Base-by-base conservation (phyloP, 2,888 invertebrate species). In the Oxycera nigricornis region DNA sequence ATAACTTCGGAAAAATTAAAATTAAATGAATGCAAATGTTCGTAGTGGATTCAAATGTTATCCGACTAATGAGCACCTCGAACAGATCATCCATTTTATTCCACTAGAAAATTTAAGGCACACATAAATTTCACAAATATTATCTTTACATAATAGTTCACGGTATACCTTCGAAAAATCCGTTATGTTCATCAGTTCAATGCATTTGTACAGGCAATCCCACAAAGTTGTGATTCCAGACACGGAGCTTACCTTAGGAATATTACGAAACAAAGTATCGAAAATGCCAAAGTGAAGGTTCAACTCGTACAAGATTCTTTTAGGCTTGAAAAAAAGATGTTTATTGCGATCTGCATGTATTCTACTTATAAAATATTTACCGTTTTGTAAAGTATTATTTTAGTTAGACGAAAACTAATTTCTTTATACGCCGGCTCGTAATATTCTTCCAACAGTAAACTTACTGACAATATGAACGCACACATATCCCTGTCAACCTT, bases 231-330 rank as follows among this genome's bases (percentile, higher is more conserved):
- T 59, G 1, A 80, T 81, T 11, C 78, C 78, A 1, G 77, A 75
- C 1, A 79, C 77, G 1, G 80, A 77, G 0, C 82, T 81, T 77
- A 81, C 77, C 26, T 78, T 80, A 55, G 80, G 79, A 14, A 82
- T 77, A 76, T 82, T 81, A 30, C 80, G 80, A 0, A 81, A 79
- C 1, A 82, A 79, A 73, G 81, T 79, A 59, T 84, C 82, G 65
- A 81, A 84, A 11, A 84, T 81, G 0, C 84, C 84, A 7, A 81
- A 78, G 20, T 84, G 82, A 22, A 84, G 79, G 72, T 84, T 84
- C 1, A 82, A 74, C 7, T 80, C 76, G 28, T 79, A 78, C 20
- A 84, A 79, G 72, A 82, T 80, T 9, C 62, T 74, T 7, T 77
- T 35, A 31, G 77, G 52, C 84, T 84, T 41, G 1, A 52, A 4